phyloP scores from a whole-genome alignment of 2,888 invertebrate genomes.

The Callosobruchus maculatus region DNA sequence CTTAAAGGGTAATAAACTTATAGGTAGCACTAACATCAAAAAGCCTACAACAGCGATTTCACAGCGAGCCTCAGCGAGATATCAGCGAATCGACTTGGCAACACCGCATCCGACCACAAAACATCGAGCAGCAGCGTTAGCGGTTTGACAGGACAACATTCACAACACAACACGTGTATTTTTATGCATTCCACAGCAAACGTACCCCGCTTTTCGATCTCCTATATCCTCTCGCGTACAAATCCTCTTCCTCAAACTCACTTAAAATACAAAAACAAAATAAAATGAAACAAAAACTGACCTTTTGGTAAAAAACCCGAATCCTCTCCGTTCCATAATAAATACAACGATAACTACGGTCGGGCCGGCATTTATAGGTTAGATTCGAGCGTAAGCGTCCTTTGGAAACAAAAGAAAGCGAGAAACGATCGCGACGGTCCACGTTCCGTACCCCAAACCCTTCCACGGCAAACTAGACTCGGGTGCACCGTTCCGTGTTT shows the following conservation, averaged over 20 bases:
- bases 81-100: not conserved
- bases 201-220: not conserved
- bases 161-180: not conserved
- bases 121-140: conserved; percentile 3
- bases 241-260: conserved; percentile 11
- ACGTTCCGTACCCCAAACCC: conserved; percentile 5
- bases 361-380: not conserved
- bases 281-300: conserved; percentile 57
- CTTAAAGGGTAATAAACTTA: no score
- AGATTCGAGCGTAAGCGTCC: conserved; percentile 9
- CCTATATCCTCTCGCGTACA: not conserved
- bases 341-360: conserved; percentile 56
- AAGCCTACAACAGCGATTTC: no score
- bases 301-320: conserved; percentile 79
- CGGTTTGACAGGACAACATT: not conserved
- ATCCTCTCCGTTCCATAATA: conserved; percentile 76
- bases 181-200: not conserved
- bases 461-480: not conserved
- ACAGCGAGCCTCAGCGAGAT: no score
- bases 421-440: not conserved
- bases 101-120: conserved; percentile 1
- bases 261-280: not conserved
- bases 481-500: not conserved
- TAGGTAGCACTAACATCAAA: no score
- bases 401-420: conserved; percentile 2